Percentiles rank a stretch among this genome's conserved stretches.
phyloP scores from a whole-genome alignment of 2,797 vertebrate genomes.

The Periophthalmus magnuspinnatus region DNA sequence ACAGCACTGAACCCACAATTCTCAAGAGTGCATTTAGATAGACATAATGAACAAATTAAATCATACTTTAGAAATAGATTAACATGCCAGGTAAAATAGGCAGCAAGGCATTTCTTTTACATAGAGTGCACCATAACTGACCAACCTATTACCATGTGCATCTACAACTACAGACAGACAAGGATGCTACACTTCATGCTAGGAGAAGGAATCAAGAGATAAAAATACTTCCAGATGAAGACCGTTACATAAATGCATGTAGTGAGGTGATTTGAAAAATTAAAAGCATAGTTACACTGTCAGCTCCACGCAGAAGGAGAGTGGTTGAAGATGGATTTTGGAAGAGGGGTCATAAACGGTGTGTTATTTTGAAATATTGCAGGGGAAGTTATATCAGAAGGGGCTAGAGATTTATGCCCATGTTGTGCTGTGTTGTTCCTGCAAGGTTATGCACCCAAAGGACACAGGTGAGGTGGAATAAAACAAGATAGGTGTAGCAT shows the following conservation, averaged over 20 bases:
- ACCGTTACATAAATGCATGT: slow-evolving; percentile 73
- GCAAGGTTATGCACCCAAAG: slow-evolving; percentile 56
- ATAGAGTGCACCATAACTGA: background rate
- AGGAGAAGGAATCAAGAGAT: slow-evolving; percentile 44
- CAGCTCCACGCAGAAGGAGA: slow-evolving; percentile 43
- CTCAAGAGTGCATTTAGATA: background rate
- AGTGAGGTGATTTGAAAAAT: slow-evolving; percentile 77
- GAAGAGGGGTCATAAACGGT: slow-evolving; percentile 4
- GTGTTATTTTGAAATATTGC: background rate
- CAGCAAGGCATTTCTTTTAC: background rate
- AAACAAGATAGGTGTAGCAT: slow-evolving; percentile 33
- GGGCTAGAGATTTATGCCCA: slow-evolving; percentile 10
- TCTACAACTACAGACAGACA: slow-evolving; percentile 11
- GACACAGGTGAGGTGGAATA: slow-evolving; percentile 52
- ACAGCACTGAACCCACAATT: background rate
- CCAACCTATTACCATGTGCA: background rate
- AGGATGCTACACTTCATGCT: slow-evolving; percentile 16
- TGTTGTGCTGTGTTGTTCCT: slow-evolving; percentile 26
- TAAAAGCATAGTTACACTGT: slow-evolving; percentile 70
- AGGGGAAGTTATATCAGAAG: background rate
- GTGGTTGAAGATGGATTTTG: slow-evolving; percentile 2
- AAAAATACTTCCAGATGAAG: slow-evolving; percentile 72
- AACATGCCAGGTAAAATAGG: background rate
- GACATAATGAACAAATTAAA: background rate
- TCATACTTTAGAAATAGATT: background rate